Evolutionary conservation across 2,888 invertebrate genomes (phyloP), one percentile per base, ranked within the genome.

Genomic region (Cerastis leucographa): DNA sequence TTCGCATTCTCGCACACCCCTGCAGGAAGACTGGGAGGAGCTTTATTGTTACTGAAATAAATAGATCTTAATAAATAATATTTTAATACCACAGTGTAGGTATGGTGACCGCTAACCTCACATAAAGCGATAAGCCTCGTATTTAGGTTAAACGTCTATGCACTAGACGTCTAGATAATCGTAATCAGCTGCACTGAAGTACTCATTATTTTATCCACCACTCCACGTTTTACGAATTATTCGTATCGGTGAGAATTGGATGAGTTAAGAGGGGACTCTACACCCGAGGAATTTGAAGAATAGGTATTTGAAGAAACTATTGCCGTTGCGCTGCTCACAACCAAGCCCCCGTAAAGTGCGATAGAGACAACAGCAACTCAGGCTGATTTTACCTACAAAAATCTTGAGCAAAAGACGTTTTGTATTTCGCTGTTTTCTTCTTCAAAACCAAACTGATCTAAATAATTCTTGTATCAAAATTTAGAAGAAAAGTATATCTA

Each of bases 121-220:
- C 40, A 51, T 25, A 17, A 12, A 42, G 44, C 19, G 83, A 83
- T 83, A 77, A 69, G 56, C 29, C 4, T 40, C 17, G 22, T 29
- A 54, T 6, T 2, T 3, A 74, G 85, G 76, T 76, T 49, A 85
- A 76, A 71, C 29, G 35, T 51, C 9, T 69, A 71, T 81, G 56
- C 35, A 71, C 77, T 81, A 56, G 65, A 65, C 76, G 71, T 56
- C 46, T 46, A 85, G 82, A 83, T 83, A 83, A 69, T 25, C 11
- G 19, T 62, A 59, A 83, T 83, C 71, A 66, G 56, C 65, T 61
- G 61, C 42, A 71, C 12, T 25, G 46, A n/a, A 61, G 54, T 19
- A 46, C 22, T 56, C 25, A 51, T 71, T 76, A n/a, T n/a, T n/a
- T n/a, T 71, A 71, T 56, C 56, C 22, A 22, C 1, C 14, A 69